Conservation (phyloP, 2,888 invertebrate species). For the Empis stercorea region DNA sequence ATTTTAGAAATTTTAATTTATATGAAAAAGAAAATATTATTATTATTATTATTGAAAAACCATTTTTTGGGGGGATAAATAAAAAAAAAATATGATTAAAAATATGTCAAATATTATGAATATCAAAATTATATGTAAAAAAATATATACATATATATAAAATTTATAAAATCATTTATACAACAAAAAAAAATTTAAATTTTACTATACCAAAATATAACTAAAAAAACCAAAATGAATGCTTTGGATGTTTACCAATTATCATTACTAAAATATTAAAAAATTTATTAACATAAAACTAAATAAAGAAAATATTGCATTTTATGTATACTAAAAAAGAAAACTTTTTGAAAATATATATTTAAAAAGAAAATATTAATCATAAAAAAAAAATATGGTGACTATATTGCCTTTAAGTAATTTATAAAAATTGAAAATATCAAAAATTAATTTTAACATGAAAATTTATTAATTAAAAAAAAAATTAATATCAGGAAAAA, state of each 20-base stretch:
- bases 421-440: conserved; percentile 8
- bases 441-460: conserved; percentile 1
- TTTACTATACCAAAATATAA: conserved; percentile 3
- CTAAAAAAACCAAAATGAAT: not conserved
- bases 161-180: not conserved
- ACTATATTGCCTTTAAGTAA: conserved; percentile 14
- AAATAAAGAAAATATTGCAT: too few species aligned
- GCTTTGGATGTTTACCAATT: not conserved
- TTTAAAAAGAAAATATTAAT: conserved; percentile 9
- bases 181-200: conserved; percentile 1
- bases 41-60: too few species aligned
- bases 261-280: conserved; percentile 3
- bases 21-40: too few species aligned
- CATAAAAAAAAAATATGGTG: conserved; percentile 11
- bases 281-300: not conserved
- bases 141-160: too few species aligned
- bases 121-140: not conserved
- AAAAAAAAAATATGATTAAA: not conserved
- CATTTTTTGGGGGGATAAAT: not conserved
- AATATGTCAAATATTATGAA: not conserved
- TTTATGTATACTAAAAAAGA: not conserved
- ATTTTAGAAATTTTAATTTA: too few species aligned
- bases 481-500: too few species aligned
- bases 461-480: not conserved
- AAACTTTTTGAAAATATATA: too few species aligned